Evolutionary conservation across 1,140 invertebrate genomes (phyloP).

Genomic region (Papilio polytes): DNA sequence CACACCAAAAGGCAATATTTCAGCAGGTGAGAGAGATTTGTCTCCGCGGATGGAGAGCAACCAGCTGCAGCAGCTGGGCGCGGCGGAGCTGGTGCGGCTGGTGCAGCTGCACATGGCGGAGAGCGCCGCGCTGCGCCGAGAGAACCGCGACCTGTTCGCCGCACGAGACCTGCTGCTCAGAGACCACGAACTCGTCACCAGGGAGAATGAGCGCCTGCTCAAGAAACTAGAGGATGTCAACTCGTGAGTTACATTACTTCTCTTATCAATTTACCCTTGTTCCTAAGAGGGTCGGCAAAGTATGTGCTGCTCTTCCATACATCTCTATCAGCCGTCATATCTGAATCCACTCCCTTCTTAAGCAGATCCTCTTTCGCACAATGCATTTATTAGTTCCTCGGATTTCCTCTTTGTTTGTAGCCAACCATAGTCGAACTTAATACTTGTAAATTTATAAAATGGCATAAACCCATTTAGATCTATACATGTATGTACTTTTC

Average conservation of each 20-base stretch:
- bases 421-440: no score
- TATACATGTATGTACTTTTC: no score
- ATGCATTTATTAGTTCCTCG: no score
- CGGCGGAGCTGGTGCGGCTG: slow-evolving; percentile 88
- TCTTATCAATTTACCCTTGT: background rate
- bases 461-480: no score
- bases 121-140: slow-evolving; percentile 92
- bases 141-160: slow-evolving; percentile 94
- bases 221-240: slow-evolving; percentile 95
- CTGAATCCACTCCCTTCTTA: no score
- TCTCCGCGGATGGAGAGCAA: slow-evolving; percentile 88
- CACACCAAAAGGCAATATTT: background rate
- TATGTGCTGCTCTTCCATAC: no score
- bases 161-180: slow-evolving; percentile 91
- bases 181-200: slow-evolving; percentile 95
- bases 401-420: no score
- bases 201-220: slow-evolving; percentile 94
- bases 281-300: no score
- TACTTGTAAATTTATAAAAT: no score
- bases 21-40: slow-evolving; percentile 60
- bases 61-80: slow-evolving; percentile 89
- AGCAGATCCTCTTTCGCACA: no score
- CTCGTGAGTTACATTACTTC: slow-evolving; percentile 85
- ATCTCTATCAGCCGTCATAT: no score
- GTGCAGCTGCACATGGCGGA: slow-evolving; percentile 92